Conservation (phyloP, 1,140 invertebrate genomes). For the Popillia japonica region DNA sequence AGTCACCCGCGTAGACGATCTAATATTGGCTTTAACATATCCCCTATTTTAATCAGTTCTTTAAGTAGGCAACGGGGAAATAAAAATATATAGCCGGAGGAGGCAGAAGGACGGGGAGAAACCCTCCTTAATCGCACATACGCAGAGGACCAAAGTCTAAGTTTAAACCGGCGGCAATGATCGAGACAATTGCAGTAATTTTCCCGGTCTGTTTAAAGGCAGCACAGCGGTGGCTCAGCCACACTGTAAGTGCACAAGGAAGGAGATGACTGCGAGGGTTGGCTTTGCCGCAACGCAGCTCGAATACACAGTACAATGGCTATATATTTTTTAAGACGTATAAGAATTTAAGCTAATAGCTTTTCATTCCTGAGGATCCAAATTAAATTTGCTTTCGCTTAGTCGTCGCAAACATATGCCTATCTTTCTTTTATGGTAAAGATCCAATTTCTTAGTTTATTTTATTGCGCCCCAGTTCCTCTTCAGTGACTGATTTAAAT, state of each 20-base stretch:
- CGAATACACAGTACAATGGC: conserved; percentile 47
- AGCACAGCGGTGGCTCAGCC: conserved; percentile 36
- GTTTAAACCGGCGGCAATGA: conserved; percentile 57
- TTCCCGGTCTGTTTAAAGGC: conserved; percentile 52
- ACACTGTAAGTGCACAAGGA: conserved; percentile 44
- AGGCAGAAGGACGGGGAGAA: conserved; percentile 45
- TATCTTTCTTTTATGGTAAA: not conserved
- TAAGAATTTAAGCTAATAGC: conserved; percentile 55
- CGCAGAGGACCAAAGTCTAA: conserved; percentile 46
- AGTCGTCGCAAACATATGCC: conserved; percentile 30
- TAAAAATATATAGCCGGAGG: conserved; percentile 59
- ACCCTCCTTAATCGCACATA: conserved; percentile 42
- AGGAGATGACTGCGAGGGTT: conserved; percentile 47
- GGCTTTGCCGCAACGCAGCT: conserved; percentile 10
- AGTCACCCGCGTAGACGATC: conserved; percentile 45
- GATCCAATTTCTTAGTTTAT: conserved; percentile 12
- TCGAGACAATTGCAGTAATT: conserved; percentile 59
- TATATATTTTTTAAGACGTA: conserved; percentile 56
- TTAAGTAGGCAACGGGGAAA: conserved; percentile 61
- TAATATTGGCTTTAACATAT: conserved; percentile 59
- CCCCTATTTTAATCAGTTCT: conserved; percentile 60
- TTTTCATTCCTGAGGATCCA: conserved; percentile 49
- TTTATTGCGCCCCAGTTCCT: not conserved
- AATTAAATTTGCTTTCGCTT: conserved; percentile 51
- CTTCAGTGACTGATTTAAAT: not conserved